Evolutionary conservation across 2,797 vertebrate genomes (phyloP).

Genomic region (Podarcis lilfordi): DNA sequence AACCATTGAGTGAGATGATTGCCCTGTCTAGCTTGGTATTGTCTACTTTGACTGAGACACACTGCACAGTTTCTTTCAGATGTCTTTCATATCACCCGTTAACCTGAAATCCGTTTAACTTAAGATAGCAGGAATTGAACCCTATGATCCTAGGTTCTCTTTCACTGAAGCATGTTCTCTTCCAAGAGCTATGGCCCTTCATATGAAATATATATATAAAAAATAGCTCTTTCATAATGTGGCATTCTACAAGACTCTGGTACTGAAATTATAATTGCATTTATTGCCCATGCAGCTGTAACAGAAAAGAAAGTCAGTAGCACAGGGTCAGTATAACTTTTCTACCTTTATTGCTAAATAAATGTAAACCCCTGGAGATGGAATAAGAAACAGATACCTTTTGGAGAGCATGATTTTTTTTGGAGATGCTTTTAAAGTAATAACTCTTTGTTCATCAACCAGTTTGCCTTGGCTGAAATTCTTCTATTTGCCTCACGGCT

Average conservation of each 20-base stretch:
- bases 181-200: background rate
- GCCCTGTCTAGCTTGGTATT: background rate
- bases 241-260: background rate
- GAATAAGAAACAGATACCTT: conserved; percentile 17
- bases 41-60: background rate
- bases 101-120: background rate
- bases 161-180: background rate
- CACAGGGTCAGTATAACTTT: background rate
- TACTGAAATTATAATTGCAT: background rate
- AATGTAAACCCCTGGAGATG: conserved; percentile 1
- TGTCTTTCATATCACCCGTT: background rate
- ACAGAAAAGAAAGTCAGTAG: background rate
- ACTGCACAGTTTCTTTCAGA: background rate
- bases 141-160: background rate
- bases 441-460: conserved; percentile 1
- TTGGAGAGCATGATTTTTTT: background rate
- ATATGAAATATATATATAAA: background rate
- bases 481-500: conserved; percentile 32
- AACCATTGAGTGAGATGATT: background rate
- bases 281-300: background rate
- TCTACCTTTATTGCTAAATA: background rate
- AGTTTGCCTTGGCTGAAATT: conserved; percentile 50
- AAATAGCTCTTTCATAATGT: background rate
- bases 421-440: conserved; percentile 34
- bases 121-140: background rate